Base-by-base conservation (phyloP, 2,113 vertebrate genomes). In the Cnemophilus loriae region DNA sequence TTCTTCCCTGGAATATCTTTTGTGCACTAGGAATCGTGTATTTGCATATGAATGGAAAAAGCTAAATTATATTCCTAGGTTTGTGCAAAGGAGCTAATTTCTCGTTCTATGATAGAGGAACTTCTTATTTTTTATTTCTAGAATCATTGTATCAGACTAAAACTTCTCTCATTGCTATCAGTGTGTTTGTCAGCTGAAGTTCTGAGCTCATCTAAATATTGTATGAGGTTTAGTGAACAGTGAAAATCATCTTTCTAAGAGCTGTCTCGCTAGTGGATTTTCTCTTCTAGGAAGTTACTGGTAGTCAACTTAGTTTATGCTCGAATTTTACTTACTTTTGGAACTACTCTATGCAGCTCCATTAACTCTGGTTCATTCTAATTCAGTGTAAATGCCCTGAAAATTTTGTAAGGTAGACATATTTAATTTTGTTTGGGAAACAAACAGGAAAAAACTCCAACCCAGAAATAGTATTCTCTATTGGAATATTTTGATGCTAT, bases 21-120 rank as follows among this genome's bases (percentile, higher is more conserved):
- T 97, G 85, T 97, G 87, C 49, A 39, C 53, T 96, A 91, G 85
- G 95, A 96, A 95, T 79, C 93, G 61, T 84, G 6, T 28, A 98
- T 98, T 98, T 98, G 82, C 97, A 98, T 97, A 68, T 96, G 94
- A 98, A 98, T 97, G 52, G 88, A 90, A 96, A 92, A 87, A 96
- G 22, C 46, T 65, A 94, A 96, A 97, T 97, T 97, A 69, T 96
- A 95, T 97, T 96, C 67, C 41, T 70, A 92, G 81, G 60, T 97
- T 97, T 2, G 55, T 93, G 87, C 87, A 89, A 96, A 95, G 86
- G 80, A 97, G 87, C 64, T 93, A 65, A 84, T 95, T 94, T 97
- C 50, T 96, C 95, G 89, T 50, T 80, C 46, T 77, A 73, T 89
- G 41, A 70, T 88, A 84, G 80, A 96, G 75, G 28, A 89, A 93